Evolutionary conservation across 1,140 invertebrate species (phyloP).

Genomic region (Scaptomyza graminum): DNA sequence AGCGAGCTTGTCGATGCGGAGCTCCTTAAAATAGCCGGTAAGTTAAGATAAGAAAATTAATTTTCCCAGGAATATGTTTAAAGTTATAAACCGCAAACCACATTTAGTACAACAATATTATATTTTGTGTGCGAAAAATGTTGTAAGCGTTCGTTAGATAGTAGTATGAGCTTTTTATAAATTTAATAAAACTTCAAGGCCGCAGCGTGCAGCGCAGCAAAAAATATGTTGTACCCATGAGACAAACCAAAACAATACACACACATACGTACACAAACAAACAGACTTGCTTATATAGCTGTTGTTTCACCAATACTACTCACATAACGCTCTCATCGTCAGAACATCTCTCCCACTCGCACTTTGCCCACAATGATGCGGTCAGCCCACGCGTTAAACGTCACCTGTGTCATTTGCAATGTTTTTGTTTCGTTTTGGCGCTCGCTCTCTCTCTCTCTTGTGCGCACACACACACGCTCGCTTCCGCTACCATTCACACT

Average conservation of each 20-base stretch:
- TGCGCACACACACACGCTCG: slow-evolving; percentile 1
- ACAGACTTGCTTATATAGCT: slow-evolving; percentile 6
- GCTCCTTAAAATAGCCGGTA: slow-evolving; percentile 89
- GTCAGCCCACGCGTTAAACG: slow-evolving; percentile 58
- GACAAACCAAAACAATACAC: slow-evolving; percentile 56
- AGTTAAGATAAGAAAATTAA: slow-evolving; percentile 82
- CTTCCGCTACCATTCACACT: background rate
- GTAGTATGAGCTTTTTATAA: slow-evolving; percentile 39
- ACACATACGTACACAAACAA: slow-evolving; percentile 8
- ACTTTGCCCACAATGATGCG: slow-evolving; percentile 3
- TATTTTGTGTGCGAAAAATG: background rate
- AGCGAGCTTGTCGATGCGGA: slow-evolving; percentile 91
- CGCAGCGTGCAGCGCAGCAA: slow-evolving; percentile 52
- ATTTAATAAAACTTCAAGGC: slow-evolving; percentile 66
- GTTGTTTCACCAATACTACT: slow-evolving; percentile 32
- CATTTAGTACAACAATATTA: background rate
- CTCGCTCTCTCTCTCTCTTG: slow-evolving; percentile 18
- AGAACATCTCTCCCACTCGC: slow-evolving; percentile 12
- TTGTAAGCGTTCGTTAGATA: slow-evolving; percentile 23
- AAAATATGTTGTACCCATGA: slow-evolving; percentile 52
- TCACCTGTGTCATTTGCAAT: slow-evolving; percentile 80
- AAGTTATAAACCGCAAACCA: background rate
- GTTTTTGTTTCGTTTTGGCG: slow-evolving; percentile 60
- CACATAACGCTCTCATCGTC: slow-evolving; percentile 37
- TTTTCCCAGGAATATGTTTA: too few relatives aligned